A percentile compares a stretch with the other conserved stretches of the same genome.
Conservation (phyloP, 2,888 invertebrate genomes). For the Melitaea athalia region DNA sequence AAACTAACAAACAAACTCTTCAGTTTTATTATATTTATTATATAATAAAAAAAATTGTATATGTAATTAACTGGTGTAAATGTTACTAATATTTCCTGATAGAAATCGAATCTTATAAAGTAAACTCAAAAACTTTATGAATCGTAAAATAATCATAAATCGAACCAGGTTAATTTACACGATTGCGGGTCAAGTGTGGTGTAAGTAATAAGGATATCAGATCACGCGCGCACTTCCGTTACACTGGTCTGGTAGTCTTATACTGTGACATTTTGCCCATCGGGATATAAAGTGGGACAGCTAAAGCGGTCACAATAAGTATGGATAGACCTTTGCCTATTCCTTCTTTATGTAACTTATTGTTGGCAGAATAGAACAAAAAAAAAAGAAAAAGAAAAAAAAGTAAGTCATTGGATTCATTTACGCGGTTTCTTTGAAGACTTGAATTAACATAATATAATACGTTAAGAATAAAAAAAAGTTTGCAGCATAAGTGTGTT, state of each 20-base stretch:
- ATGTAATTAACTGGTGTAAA: too few species aligned
- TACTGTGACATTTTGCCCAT: constrained; percentile 79
- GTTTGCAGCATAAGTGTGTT: not conserved
- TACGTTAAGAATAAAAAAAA: not conserved
- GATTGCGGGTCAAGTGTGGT: constrained; percentile 8
- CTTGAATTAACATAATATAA: not conserved
- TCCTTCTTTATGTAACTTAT: not conserved
- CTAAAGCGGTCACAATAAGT: constrained; percentile 52
- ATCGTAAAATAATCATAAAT: not conserved
- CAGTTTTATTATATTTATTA: too few species aligned
- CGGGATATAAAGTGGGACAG: constrained; percentile 60
- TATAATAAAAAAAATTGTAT: too few species aligned
- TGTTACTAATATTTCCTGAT: not conserved
- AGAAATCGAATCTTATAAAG: not conserved
- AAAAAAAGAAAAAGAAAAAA: constrained; percentile 6
- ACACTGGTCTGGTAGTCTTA: constrained; percentile 68
- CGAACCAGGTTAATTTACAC: not conserved
- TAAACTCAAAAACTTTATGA: not conserved
- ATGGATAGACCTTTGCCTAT: constrained; percentile 43
- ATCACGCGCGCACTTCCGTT: constrained; percentile 72
- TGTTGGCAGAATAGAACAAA: constrained; percentile 8
- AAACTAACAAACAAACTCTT: too few species aligned
- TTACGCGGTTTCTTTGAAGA: not conserved
- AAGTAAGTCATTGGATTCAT: constrained; percentile 4
- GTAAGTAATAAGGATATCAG: constrained; percentile 48